Evolutionary conservation across 2,113 vertebrate species (phyloP).

Genomic region (Maylandia zebra): DNA sequence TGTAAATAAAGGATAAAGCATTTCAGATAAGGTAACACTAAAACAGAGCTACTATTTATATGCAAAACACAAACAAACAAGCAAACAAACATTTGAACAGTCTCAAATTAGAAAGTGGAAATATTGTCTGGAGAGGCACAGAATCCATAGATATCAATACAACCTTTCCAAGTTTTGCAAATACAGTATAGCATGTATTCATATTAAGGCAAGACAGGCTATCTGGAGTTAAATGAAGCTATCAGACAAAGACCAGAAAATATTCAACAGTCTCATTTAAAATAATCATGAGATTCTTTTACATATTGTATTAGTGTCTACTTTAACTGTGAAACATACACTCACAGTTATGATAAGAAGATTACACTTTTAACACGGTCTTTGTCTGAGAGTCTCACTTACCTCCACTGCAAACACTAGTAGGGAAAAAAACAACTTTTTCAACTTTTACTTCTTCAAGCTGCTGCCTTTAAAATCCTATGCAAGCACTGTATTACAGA

Average conservation of each 20-base stretch:
- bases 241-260: neutral
- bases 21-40: neutral
- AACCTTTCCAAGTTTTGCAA: slow-evolving; percentile 38
- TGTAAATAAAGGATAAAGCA: neutral
- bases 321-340: neutral
- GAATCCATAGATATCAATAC: slow-evolving; percentile 34
- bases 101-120: slow-evolving; percentile 24
- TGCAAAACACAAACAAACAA: neutral
- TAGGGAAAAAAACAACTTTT: neutral
- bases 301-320: neutral
- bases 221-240: slow-evolving; percentile 2
- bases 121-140: slow-evolving; percentile 56
- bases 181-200: slow-evolving; percentile 25
- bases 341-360: neutral
- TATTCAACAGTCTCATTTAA: neutral
- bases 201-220: slow-evolving; percentile 62
- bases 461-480: neutral
- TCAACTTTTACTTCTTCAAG: neutral
- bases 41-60: slow-evolving; percentile 3
- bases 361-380: neutral
- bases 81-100: slow-evolving; percentile 25
- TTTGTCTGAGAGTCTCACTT: neutral
- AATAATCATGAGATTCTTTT: neutral
- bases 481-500: neutral
- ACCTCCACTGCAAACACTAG: slow-evolving; percentile 22